Evolutionary conservation across 2,113 vertebrate species (phyloP).

Genomic region (Percopsis transmontana): DNA sequence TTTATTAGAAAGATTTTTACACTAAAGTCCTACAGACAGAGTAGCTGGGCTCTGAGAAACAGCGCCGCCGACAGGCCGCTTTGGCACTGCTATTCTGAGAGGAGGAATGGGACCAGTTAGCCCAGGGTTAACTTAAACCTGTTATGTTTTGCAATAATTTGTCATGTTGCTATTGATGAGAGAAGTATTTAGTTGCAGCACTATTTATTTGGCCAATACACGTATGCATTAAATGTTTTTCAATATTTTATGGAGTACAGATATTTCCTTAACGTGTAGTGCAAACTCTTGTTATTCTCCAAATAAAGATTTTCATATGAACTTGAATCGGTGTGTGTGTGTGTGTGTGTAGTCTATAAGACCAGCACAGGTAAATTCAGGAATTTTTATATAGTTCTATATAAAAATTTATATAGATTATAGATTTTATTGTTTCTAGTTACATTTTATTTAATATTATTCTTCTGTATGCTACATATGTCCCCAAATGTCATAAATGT

Average conservation of each 20-base stretch:
- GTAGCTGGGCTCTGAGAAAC: constrained; percentile 50
- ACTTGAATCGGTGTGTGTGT: neutral
- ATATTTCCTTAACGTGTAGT: too few species aligned
- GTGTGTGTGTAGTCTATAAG: neutral
- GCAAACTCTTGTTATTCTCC: neutral
- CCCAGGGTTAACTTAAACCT: too few species aligned
- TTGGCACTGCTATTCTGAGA: constrained; percentile 24
- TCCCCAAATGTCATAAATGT: too few species aligned
- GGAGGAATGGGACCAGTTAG: neutral
- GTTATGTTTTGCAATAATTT: too few species aligned
- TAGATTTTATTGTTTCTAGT: neutral
- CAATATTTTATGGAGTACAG: neutral
- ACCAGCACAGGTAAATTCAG: too few species aligned
- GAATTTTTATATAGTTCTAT: too few species aligned
- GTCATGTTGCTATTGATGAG: too few species aligned
- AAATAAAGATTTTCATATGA: neutral
- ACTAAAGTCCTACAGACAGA: constrained; percentile 71
- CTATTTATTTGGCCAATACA: too few species aligned
- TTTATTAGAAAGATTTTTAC: constrained; percentile 66
- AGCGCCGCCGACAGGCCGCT: constrained; percentile 51
- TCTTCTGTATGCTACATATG: neutral
- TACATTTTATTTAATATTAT: neutral
- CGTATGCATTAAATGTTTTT: too few species aligned
- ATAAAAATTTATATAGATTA: too few species aligned
- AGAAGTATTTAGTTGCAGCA: too few species aligned